Evolutionary conservation across 1,140 invertebrate genomes (phyloP), one percentile per base, ranked within the genome.

Genomic region (Anthonomus grandis): DNA sequence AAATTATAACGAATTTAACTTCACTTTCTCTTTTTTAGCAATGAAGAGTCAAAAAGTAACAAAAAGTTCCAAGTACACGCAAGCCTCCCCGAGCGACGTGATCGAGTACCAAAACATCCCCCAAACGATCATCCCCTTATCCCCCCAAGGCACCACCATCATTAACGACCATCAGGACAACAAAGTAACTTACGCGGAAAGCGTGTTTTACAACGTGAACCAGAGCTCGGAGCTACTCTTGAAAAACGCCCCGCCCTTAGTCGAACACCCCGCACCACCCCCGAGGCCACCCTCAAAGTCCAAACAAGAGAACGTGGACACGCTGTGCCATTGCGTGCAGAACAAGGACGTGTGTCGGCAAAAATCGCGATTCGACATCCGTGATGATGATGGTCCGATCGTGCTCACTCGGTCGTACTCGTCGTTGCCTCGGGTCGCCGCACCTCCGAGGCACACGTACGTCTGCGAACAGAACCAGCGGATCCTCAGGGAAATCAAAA

Each of bases 1-100:
- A n/a, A n/a, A n/a, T n/a, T n/a, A n/a, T n/a, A n/a, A n/a, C 2
- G 31, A 34, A 34, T 34, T 12, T 12, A 34, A 1, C 2, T 41
- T 41, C 9, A 13, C 8, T 24, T 27, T 52, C 48, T 46, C 48
- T 47, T 15, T 62, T 58, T 24, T 57, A 63, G 61, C 34, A 41
- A 62, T 63, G 61, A 63, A 59, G 57, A 56, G 51, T 25, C 57
- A 59, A 36, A 63, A 59, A 38, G 52, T 62, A 12, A 70, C 66
- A 59, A 70, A 70, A 39, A 64, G 63, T 13, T 71, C 70, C 10
- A 70, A 72, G 49, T 72, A 69, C 52, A 70, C 68, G 15, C 70
- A 72, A 56, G 70, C 65, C 3, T 60, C 59, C 38, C 65, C 68
- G 10, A 66, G 64, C 47, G 70, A 70, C 38, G 67, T 60, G 38